phyloP scores from a whole-genome alignment of 2,888 invertebrate species.

The Chesias legatella region DNA sequence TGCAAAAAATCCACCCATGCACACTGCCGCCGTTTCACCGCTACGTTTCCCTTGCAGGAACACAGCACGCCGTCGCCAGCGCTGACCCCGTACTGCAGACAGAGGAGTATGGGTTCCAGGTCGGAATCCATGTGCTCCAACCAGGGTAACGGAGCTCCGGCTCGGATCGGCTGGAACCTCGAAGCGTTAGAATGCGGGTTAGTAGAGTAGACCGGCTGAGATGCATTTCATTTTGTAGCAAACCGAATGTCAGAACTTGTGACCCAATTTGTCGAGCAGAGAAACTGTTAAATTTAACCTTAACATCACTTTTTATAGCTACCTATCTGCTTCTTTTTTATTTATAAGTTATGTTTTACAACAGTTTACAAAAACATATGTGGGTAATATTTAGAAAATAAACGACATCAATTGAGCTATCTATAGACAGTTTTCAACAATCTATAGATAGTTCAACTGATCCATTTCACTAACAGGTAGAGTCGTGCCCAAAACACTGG shows the following conservation, averaged over 20 bases:
- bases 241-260: background rate
- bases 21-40: background rate
- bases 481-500: too few relatives aligned
- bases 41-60: constrained; percentile 48
- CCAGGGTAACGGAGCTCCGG: constrained; percentile 31
- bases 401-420: too few relatives aligned
- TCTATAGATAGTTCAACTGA: too few relatives aligned
- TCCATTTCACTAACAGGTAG: too few relatives aligned
- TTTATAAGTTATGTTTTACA: too few relatives aligned
- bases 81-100: constrained; percentile 90
- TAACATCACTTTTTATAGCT: too few relatives aligned
- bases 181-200: constrained; percentile 73
- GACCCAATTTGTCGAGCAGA: constrained; percentile 3
- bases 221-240: background rate
- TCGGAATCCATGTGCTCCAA: constrained; percentile 64
- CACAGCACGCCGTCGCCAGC: constrained; percentile 85
- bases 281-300: too few relatives aligned
- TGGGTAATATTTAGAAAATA: too few relatives aligned
- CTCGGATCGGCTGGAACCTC: constrained; percentile 50
- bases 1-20: background rate
- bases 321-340: too few relatives aligned
- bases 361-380: too few relatives aligned
- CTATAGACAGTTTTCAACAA: too few relatives aligned
- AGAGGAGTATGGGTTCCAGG: constrained; percentile 84
- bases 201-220: constrained; percentile 39